These are phyloP conservation scores for Dicrurus megarhynchus DNA, from an alignment of 2,113 vertebrate genomes.

Conservation along the genomic window DNA sequence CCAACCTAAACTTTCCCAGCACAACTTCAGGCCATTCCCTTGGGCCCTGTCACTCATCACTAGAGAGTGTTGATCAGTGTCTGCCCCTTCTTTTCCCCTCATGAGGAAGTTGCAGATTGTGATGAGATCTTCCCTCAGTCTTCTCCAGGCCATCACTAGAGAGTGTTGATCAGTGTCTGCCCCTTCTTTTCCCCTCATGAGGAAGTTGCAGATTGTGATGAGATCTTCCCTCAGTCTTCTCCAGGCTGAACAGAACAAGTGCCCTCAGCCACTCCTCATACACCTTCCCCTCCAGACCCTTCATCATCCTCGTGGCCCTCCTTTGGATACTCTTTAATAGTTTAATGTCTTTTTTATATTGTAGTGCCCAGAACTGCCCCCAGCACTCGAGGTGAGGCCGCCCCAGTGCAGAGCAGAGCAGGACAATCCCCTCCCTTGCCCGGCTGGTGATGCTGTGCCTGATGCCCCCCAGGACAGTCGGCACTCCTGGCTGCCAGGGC, in stretches of 20 bases:
- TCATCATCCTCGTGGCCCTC: rapidly evolving
- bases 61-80: background rate
- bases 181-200: rapidly evolving
- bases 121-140: background rate
- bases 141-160: background rate
- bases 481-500: background rate
- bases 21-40: background rate
- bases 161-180: background rate
- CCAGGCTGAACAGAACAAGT: background rate
- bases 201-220: background rate
- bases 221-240: background rate
- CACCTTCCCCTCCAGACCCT: background rate
- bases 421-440: background rate
- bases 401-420: rapidly evolving
- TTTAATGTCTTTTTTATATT: background rate
- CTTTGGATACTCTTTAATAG: background rate
- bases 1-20: background rate
- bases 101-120: background rate
- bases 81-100: background rate
- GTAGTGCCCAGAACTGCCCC: background rate
- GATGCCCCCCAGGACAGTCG: background rate
- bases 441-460: rapidly evolving
- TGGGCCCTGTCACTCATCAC: background rate
- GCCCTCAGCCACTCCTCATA: background rate
- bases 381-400: rapidly evolving